Conservation (phyloP, 2,888 invertebrate species). For the Apotomis betuletana region DNA sequence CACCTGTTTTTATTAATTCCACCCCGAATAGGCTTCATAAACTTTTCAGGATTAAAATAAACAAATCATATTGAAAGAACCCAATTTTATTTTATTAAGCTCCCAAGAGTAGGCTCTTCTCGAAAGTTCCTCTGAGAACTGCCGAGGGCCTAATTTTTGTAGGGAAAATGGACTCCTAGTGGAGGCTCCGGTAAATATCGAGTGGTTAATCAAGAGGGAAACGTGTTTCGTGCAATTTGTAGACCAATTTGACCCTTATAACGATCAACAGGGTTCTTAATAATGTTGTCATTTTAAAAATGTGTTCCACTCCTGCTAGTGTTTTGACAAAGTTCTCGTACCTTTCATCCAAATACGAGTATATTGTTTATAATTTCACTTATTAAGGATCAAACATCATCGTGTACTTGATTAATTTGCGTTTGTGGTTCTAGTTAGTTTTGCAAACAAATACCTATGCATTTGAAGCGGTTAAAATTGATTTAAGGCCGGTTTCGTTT, state of each 20-base stretch:
- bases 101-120: slow-evolving; percentile 58
- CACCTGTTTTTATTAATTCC: slow-evolving; percentile 16
- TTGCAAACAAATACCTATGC: too few relatives aligned
- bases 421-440: too few relatives aligned
- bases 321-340: slow-evolving; percentile 1
- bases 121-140: slow-evolving; percentile 51
- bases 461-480: too few relatives aligned
- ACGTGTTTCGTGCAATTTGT: slow-evolving; percentile 72
- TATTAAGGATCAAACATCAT: too few relatives aligned
- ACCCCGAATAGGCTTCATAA: slow-evolving; percentile 20
- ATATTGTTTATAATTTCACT: too few relatives aligned
- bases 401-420: too few relatives aligned
- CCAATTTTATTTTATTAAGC: slow-evolving; percentile 70
- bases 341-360: too few relatives aligned
- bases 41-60: slow-evolving; percentile 38
- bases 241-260: slow-evolving; percentile 72
- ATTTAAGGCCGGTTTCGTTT: too few relatives aligned
- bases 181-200: slow-evolving; percentile 29
- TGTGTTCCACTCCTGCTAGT: slow-evolving; percentile 23
- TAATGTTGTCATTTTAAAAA: slow-evolving; percentile 59
- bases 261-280: slow-evolving; percentile 64
- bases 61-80: slow-evolving; percentile 56
- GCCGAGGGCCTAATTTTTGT: slow-evolving; percentile 16
- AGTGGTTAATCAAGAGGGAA: slow-evolving; percentile 66
- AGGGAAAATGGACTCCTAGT: slow-evolving; percentile 15